A percentile compares a stretch with the other conserved stretches of the same genome.
These are phyloP conservation scores for Rhynchopsitta pachyrhyncha DNA, from an alignment of 2,113 vertebrate genomes.

Conservation along the genomic window DNA sequence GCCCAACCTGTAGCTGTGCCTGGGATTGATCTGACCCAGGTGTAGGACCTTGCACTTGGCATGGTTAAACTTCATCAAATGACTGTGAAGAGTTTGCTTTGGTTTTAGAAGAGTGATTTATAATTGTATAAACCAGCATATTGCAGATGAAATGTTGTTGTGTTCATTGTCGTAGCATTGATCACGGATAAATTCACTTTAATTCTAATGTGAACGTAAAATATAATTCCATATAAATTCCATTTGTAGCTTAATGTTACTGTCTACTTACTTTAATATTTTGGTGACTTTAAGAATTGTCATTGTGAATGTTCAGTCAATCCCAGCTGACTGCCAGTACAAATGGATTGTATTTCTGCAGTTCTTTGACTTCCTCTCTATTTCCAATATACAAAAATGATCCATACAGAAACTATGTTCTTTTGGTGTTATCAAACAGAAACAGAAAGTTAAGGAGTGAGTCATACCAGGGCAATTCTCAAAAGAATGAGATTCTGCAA, in stretches of 20 bases:
- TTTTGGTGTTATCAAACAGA: conserved; percentile 74
- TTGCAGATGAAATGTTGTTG: conserved; percentile 32
- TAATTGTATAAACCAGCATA: conserved; percentile 43
- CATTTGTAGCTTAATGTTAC: neutral
- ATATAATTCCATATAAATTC: neutral
- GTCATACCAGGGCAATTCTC: conserved; percentile 63
- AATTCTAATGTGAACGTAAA: neutral
- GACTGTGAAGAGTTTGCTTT: conserved; percentile 33
- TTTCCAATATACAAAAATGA: neutral
- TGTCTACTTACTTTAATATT: conserved; percentile 30
- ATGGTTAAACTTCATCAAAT: neutral
- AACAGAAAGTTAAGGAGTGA: conserved; percentile 74
- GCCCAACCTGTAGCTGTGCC: too few species aligned
- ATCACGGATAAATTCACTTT: conserved; percentile 50
- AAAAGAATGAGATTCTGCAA: conserved; percentile 84
- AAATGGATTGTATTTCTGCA: conserved; percentile 1
- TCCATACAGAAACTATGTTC: conserved; percentile 28
- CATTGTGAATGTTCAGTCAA: neutral
- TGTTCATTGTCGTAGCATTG: conserved; percentile 46
- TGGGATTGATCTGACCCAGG: too few species aligned
- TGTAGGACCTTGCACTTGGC: too few species aligned
- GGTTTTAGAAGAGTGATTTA: conserved; percentile 34
- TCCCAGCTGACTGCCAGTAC: neutral
- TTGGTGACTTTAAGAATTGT: neutral
- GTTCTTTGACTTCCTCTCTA: conserved; percentile 29